Conservation (phyloP, 2,888 invertebrate species). For the Lordiphosa andalusiaca region DNA sequence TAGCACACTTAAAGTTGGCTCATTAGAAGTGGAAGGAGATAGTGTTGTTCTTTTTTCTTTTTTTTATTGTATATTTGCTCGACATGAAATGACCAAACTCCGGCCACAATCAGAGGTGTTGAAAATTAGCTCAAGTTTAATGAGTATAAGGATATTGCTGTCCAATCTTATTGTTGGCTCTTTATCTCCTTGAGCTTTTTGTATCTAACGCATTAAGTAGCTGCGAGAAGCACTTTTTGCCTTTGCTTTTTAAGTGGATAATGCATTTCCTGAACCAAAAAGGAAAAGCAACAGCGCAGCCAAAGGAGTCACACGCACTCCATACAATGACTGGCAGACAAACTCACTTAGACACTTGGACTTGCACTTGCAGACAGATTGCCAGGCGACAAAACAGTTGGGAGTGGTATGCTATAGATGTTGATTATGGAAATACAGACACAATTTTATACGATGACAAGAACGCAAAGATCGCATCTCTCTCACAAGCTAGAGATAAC, state of each 20-base stretch:
- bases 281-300: constrained; percentile 28
- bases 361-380: constrained; percentile 25
- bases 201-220: constrained; percentile 56
- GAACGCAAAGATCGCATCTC: no score
- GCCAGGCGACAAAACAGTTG: constrained; percentile 38
- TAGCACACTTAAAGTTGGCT: constrained; percentile 59
- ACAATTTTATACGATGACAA: no score
- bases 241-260: constrained; percentile 60
- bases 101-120: constrained; percentile 53
- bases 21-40: constrained; percentile 50
- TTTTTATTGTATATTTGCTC: constrained; percentile 20
- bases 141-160: constrained; percentile 8
- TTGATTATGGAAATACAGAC: no score
- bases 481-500: no score
- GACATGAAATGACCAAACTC: constrained; percentile 27
- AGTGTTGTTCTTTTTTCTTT: constrained; percentile 26
- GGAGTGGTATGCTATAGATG: background rate
- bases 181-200: constrained; percentile 26
- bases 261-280: constrained; percentile 61
- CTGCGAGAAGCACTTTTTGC: constrained; percentile 51
- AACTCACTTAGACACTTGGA: constrained; percentile 45
- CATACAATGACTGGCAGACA: constrained; percentile 41
- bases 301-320: constrained; percentile 36
- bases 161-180: constrained; percentile 3
- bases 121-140: constrained; percentile 56